Conservation (phyloP, 2,797 vertebrate genomes). For the Rhinella marina region DNA sequence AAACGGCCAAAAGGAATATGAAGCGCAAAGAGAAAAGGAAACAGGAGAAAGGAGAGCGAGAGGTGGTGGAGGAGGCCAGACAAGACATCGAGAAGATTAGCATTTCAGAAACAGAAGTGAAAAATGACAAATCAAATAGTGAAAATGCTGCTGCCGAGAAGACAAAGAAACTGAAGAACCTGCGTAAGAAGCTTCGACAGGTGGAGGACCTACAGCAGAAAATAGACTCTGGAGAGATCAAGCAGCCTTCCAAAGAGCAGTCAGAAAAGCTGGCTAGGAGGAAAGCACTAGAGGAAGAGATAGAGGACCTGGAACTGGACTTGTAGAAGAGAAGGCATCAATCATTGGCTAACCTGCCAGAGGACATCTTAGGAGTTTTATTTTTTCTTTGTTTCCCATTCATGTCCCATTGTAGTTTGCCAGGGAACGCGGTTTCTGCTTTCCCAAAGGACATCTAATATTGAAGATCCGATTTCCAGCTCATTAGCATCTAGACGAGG, state of each 20-base stretch:
- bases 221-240: slow-evolving; percentile 86
- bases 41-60: slow-evolving; percentile 75
- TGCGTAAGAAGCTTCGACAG: slow-evolving; percentile 93
- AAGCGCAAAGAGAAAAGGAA: slow-evolving; percentile 93
- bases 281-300: slow-evolving; percentile 79
- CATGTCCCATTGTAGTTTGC: slow-evolving; percentile 37
- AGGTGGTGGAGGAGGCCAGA: slow-evolving; percentile 70
- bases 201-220: slow-evolving; percentile 90
- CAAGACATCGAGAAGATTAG: slow-evolving; percentile 75
- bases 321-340: slow-evolving; percentile 71
- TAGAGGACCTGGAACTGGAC: slow-evolving; percentile 82
- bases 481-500: not conserved
- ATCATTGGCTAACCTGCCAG: slow-evolving; percentile 25
- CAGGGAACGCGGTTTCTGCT: not conserved
- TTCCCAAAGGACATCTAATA: not conserved
- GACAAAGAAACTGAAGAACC: slow-evolving; percentile 88
- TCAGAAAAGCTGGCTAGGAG: slow-evolving; percentile 86
- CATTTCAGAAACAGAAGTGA: slow-evolving; percentile 62
- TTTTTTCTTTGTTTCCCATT: slow-evolving; percentile 9
- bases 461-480: slow-evolving; percentile 12
- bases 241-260: slow-evolving; percentile 86
- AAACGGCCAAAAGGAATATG: slow-evolving; percentile 90
- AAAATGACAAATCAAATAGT: slow-evolving; percentile 37
- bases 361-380: slow-evolving; percentile 10
- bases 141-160: slow-evolving; percentile 72